Evolutionary conservation across 2,113 vertebrate species (phyloP), one percentile per base, ranked within the genome.

Genomic region (Corythornis vintsioides): DNA sequence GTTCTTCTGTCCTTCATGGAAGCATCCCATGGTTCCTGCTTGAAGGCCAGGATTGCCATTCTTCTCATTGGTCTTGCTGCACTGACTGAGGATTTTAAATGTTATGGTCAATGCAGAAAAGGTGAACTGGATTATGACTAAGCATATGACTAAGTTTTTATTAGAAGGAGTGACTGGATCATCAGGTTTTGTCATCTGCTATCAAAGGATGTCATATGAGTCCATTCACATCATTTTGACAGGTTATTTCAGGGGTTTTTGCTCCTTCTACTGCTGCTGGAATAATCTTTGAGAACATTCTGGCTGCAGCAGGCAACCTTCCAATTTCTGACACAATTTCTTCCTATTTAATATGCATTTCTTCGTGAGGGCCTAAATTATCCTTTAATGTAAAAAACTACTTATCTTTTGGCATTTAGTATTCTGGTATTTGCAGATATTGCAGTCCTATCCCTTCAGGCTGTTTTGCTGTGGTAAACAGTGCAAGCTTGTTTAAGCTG

Each of bases 381-480:
- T 60, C 45, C 45, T 83, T 91, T 75, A 83, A 83, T 42, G 20
- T 65, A 53, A 79, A 93, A 90, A 69, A 13, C 45, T n/a, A 13
- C 70, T 75, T 87, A 76, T 72, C 56, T 88, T 76, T 89, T 66
- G 67, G 42, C 31, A 76, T 87, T 76, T 82, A 70, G 25, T 76
- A 19, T 70, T 92, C 31, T 47, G 55, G 35, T 89, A 66, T 50
- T 85, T 88, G 33, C 18, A 31, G 63, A 72, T 42, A 66, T 10
- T 59, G 29, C 28, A 70, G 43, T 84, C n/a, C 24, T 91, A 45
- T 89, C 24, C 47, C 55, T 95, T 89, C 33, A 70, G 63, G 78
- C 78, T 66, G 19, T 94, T 89, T 63, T 73, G 28, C 71, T 79
- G 26, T 73, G 63, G 57, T 89, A 91, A 92, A 79, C 55, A 75